Evolutionary conservation across 1,140 invertebrate genomes (phyloP), one percentile per base, ranked within the genome.

Genomic region (Temnothorax longispinosus): DNA sequence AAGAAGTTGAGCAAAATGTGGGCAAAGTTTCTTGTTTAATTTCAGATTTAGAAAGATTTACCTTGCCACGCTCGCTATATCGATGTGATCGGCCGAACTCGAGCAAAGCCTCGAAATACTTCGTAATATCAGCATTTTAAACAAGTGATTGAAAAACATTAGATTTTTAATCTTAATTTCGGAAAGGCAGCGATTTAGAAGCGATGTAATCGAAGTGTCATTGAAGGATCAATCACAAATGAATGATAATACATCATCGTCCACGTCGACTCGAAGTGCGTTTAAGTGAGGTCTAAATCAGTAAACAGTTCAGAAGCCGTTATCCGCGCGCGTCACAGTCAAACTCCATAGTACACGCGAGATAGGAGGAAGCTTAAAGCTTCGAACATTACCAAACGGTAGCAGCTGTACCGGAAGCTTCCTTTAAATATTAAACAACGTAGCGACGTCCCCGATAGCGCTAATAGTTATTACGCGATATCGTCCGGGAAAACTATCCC

Each of bases 371-470:
- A 82, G 77, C 62, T 81, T 81, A 71, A 72, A 82, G 69, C 75
- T 64, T 60, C 50, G 64, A 86, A 60, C 64, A 52, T 81, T 82
- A 60, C 64, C 38, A 52, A 69, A 58, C 87, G 58, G 50, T 52
- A 58, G 77, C 85, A 65, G 80, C 89, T 75, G 88, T 78, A 74
- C 52, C 56, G 32, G 32, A 76, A 74, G 60, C 78, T 77, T 67
- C 82, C 85, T 86, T 90, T 87, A 90, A 89, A 90, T 90, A 90
- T 90, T 90, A 85, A 89, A 85, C 75, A 56, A 58, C 88, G 47
- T 75, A 64, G 62, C 32, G 41, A 38, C 54, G 60, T 80, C 60
- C 52, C 62, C 47, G 62, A 85, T 89, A 87, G 74, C 69, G 80
- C 21, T 85, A 65, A 89, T 81, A 88, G 75, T 69, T 58, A 69